phyloP scores from a whole-genome alignment of 2,113 vertebrate genomes.

The Xerus inauris region DNA sequence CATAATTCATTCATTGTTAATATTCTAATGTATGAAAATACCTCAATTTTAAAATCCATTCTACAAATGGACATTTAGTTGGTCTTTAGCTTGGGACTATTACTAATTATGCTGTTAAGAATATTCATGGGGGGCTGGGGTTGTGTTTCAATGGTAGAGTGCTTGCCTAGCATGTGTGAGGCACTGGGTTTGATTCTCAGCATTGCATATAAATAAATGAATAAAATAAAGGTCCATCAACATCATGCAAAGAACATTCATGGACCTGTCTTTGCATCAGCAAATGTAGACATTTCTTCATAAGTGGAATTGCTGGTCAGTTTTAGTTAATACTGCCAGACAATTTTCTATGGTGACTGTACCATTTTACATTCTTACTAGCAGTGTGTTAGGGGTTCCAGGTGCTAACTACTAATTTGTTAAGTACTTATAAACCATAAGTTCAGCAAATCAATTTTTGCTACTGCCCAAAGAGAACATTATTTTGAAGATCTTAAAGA shows the following conservation, averaged over 20 bases:
- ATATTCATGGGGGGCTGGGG: not conserved
- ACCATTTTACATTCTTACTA: not conserved
- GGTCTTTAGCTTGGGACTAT: not conserved
- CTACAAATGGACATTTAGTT: not conserved
- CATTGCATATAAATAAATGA: too few species aligned
- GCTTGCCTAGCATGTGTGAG: too few species aligned
- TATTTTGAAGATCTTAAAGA: slow-evolving; percentile 36
- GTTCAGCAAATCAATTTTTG: not conserved
- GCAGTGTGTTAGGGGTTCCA: not conserved
- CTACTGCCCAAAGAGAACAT: not conserved
- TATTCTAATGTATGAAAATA: not conserved
- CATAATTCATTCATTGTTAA: not conserved
- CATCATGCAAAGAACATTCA: not conserved
- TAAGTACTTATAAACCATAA: slow-evolving; percentile 16
- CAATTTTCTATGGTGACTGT: not conserved
- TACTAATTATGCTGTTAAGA: not conserved
- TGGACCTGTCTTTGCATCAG: not conserved
- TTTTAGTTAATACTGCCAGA: not conserved
- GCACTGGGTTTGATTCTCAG: too few species aligned
- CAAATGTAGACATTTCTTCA: not conserved
- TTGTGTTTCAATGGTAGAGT: too few species aligned
- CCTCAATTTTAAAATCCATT: not conserved
- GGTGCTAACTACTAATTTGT: not conserved
- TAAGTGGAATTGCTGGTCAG: not conserved
- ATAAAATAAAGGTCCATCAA: too few species aligned